Evolutionary conservation across 1,140 invertebrate genomes (phyloP), one percentile per base, ranked within the genome.

Genomic region (Planococcus citri): DNA sequence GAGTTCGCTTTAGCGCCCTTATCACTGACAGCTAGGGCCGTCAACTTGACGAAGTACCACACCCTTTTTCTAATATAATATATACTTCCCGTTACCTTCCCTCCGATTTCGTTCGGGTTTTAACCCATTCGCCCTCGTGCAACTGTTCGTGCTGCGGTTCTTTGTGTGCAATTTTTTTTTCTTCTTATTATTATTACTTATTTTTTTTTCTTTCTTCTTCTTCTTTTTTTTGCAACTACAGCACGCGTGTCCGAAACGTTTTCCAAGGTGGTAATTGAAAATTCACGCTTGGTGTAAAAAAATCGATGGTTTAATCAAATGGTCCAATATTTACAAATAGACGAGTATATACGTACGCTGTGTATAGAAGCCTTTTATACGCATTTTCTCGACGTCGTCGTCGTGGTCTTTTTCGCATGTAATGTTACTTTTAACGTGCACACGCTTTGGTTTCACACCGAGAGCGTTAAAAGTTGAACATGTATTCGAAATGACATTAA

Each of bases 61-160:
- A 64, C 60, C 60, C 60, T 64, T 64, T 64, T 64, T 64, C 60
- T 64, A 64, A 64, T 64, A 64, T 64, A 64, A 64, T 64, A 64
- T 64, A 27, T 64, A 64, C 25, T 27, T 64, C 60, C 60, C 60
- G 60, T 64, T 25, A 14, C 60, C 22, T 64, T 20, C 25, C 60
- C 20, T 20, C 41, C 41, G 29, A n/a, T n/a, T n/a, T n/a, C 33
- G 41, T 51, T 51, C 41, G 41, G n/a, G 12, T 17, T 51, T 51
- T 20, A 20, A 20, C 41, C 12, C n/a, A 17, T 51, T 51, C 41
- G 12, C 41, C n/a, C 41, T 20, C 41, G 41, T 51, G 41, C 41
- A 51, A 14, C 29, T 12, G 29, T 33, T 33, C 29, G 29, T 33
- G 29, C 29, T 33, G 29, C 29, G 29, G 29, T 33, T 33, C 29